Evolutionary conservation across 2,888 invertebrate species (phyloP), one percentile per base, ranked within the genome.

Genomic region (Abrostola triplasia): DNA sequence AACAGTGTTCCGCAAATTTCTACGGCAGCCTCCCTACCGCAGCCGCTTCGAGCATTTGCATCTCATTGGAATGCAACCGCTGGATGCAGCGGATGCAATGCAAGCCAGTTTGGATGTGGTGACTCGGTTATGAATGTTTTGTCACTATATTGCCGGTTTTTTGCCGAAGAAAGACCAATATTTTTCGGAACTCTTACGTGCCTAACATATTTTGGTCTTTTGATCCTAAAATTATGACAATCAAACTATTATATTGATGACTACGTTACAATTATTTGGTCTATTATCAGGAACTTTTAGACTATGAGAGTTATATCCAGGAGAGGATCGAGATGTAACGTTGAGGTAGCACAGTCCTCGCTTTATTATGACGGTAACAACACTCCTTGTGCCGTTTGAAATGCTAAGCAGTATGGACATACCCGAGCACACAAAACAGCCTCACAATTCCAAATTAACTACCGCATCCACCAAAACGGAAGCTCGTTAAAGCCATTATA

Each of bases 21-120:
- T 75, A 72, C 73, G 59, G 79, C 66, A 77, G 67, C 75, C 71
- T 76, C 75, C 76, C 80, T 77, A 80, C 86, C 84, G 76, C 90
- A 85, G 88, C 85, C 87, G 86, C 84, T 84, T 75, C 82, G 77
- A 80, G 82, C 84, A 91, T 91, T 92, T 90, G 90, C 91, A 92
- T 92, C 88, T 90, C 90, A 90, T 91, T 90, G 82, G 84, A 86
- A 90, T 90, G 90, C 88, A 87, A 81, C 86, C 80, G 76, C 73
- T 67, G 58, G 60, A 73, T 67, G 61, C 55, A 62, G 50, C 61
- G 64, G 67, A 59, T 63, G 51, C 13, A 49, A 58, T 54, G 51
- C 59, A 11, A n/a, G 41, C 51, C 48, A 11, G 11, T 7, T 44
- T 73, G 72, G 84, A 86, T 80, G 68, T 64, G 87, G 80, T 76